Conservation (phyloP, 2,113 vertebrate species). For the Machaerirhynchus nigripectus region DNA sequence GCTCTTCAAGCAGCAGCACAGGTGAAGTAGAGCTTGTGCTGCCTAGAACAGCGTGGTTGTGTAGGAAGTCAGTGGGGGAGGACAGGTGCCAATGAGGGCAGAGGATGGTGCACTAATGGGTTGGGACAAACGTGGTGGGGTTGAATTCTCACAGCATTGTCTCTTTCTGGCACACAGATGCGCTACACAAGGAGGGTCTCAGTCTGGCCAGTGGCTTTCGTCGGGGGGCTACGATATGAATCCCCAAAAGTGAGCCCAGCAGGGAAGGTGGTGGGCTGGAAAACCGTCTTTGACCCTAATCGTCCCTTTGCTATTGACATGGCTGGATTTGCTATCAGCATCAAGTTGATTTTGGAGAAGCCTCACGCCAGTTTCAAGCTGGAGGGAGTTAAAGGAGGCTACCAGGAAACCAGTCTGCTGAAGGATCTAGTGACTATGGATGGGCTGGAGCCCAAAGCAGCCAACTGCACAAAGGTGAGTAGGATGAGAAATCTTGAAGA, state of each 20-base stretch:
- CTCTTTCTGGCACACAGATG: constrained; percentile 75
- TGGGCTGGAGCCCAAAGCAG: constrained; percentile 86
- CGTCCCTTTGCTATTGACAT: constrained; percentile 89
- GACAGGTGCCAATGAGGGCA: background rate
- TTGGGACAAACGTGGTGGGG: fast-evolving
- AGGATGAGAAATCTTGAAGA: background rate
- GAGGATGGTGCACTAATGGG: background rate
- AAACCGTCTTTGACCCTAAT: constrained; percentile 83
- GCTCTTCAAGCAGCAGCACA: background rate
- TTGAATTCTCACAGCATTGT: background rate
- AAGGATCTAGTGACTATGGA: constrained; percentile 83
- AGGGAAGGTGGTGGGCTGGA: constrained; percentile 87
- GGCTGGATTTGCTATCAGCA: constrained; percentile 86
- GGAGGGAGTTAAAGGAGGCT: constrained; percentile 83
- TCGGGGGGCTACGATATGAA: constrained; percentile 82
- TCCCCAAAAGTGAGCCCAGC: constrained; percentile 80
- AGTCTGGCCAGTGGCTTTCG: constrained; percentile 87
- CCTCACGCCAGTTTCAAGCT: constrained; percentile 86
- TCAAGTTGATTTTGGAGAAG: constrained; percentile 81
- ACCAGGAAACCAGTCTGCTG: constrained; percentile 86
- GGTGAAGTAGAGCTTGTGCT: background rate
- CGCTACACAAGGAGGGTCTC: constrained; percentile 83
- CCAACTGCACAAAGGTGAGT: constrained; percentile 86
- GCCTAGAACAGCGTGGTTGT: background rate
- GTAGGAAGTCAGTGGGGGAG: background rate